Conservation (phyloP, 2,113 vertebrate genomes). For the Micromys minutus region DNA sequence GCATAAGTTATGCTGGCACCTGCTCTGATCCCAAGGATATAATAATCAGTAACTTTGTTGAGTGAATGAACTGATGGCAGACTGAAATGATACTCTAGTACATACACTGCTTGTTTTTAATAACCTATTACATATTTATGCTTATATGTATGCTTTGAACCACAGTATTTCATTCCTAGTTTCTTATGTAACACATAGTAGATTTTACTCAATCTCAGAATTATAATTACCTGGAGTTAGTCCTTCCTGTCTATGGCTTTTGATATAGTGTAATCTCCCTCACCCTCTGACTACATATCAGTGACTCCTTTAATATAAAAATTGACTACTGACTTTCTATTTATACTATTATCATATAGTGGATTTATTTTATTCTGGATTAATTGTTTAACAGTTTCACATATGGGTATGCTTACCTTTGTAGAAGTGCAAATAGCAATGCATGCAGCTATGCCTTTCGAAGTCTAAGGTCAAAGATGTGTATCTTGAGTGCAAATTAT, state of each 20-base stretch:
- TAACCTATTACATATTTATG: background rate
- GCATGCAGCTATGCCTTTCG: accelerated
- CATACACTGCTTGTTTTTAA: background rate
- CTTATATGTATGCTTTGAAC: background rate
- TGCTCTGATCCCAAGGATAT: background rate
- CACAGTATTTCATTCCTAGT: background rate
- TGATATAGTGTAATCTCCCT: background rate
- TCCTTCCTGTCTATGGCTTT: background rate
- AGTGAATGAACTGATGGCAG: background rate
- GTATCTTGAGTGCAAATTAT: background rate
- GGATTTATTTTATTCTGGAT: background rate
- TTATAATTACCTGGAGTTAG: background rate
- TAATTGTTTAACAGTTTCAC: background rate
- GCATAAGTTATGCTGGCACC: background rate
- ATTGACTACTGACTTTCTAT: background rate
- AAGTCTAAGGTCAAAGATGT: background rate
- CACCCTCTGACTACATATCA: background rate
- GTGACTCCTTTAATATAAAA: background rate
- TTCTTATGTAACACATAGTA: background rate
- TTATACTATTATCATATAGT: background rate
- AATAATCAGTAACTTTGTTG: background rate
- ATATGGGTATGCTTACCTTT: background rate
- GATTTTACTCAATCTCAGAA: too few relatives aligned
- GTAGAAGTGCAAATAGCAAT: background rate
- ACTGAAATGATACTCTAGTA: background rate